Conservation (phyloP, 2,113 vertebrate species). For the Coregonus clupeaformis region DNA sequence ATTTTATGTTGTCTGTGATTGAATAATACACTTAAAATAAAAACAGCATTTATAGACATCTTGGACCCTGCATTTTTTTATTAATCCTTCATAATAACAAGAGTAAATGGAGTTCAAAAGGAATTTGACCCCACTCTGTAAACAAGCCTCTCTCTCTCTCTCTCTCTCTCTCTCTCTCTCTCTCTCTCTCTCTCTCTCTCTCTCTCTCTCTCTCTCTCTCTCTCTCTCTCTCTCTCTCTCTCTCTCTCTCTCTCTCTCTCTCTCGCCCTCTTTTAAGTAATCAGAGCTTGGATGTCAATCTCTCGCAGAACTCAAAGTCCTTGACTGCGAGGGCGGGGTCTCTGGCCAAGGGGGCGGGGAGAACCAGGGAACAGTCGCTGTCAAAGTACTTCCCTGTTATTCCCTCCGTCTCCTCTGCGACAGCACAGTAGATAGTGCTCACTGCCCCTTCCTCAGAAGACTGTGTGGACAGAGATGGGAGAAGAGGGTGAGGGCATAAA, state of each 20-base stretch:
- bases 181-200: no score
- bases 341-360: conserved; percentile 65
- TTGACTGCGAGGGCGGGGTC: conserved; percentile 72
- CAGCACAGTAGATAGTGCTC: conserved; percentile 80
- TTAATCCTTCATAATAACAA: no score
- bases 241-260: conserved; percentile 13
- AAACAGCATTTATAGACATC: no score
- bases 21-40: no score
- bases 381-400: conserved; percentile 84
- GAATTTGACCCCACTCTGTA: no score
- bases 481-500: neutral
- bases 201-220: conserved; percentile 10
- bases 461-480: conserved; percentile 57
- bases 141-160: conserved; percentile 9
- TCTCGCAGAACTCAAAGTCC: conserved; percentile 79
- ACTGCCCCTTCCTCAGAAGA: conserved; percentile 74
- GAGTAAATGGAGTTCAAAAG: no score
- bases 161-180: neutral
- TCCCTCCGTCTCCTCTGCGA: conserved; percentile 78
- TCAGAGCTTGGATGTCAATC: conserved; percentile 63
- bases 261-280: no score
- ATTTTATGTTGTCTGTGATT: neutral
- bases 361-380: conserved; percentile 73
- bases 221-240: conserved; percentile 10
- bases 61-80: no score